phyloP scores from a whole-genome alignment of 2,888 invertebrate species.

The Caprella mutica region DNA sequence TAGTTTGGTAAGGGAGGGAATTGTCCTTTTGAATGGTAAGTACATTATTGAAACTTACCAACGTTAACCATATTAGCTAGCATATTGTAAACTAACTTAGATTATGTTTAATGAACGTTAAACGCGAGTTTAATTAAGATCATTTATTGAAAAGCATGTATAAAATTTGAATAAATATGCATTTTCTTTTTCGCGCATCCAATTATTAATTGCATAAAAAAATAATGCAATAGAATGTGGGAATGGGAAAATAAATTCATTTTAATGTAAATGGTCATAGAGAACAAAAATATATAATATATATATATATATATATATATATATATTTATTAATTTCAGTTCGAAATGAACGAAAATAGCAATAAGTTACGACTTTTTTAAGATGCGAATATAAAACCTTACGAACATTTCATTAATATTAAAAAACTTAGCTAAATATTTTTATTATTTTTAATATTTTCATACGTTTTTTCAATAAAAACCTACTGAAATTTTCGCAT shows the following conservation, averaged over 20 bases:
- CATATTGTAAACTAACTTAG: no score
- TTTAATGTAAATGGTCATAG: slow-evolving; percentile 7
- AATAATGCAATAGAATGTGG: slow-evolving; percentile 15
- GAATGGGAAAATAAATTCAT: slow-evolving; percentile 13
- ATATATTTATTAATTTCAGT: slow-evolving; percentile 11
- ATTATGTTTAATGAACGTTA: no score
- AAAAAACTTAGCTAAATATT: neutral
- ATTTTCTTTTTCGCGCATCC: slow-evolving; percentile 12
- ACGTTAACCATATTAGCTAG: no score
- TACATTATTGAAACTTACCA: no score
- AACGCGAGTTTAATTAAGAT: no score
- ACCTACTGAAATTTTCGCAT: no score
- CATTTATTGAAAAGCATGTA: neutral
- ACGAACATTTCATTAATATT: neutral
- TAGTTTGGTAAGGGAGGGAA: no score
- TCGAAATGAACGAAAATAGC: no score
- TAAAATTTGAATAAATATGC: slow-evolving; percentile 4
- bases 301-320: slow-evolving; percentile 15
- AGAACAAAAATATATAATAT: slow-evolving; percentile 7
- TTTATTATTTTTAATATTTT: neutral
- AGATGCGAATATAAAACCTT: slow-evolving; percentile 13
- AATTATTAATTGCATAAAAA: slow-evolving; percentile 15
- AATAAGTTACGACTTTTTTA: slow-evolving; percentile 10
- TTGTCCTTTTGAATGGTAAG: no score
- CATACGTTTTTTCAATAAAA: neutral